Percentiles rank a stretch among this genome's conserved stretches.
Conservation (phyloP, 2,888 invertebrate species). For the Ptychoptera albimana region DNA sequence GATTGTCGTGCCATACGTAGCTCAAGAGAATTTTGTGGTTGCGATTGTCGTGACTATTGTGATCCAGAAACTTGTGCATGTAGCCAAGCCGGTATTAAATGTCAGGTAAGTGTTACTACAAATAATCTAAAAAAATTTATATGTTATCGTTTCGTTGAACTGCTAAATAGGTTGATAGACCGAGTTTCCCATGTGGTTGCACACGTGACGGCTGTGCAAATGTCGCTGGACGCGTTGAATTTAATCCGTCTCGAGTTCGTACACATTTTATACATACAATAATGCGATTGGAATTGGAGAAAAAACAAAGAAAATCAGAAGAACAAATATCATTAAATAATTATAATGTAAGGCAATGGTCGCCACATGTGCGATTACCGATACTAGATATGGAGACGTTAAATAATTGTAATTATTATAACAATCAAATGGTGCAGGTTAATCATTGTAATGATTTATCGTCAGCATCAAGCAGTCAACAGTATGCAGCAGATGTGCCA, state of each 20-base stretch:
- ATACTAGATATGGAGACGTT: no score
- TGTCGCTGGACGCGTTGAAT: slow-evolving; percentile 83
- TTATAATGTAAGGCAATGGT: not conserved
- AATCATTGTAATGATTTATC: no score
- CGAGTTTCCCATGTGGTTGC: slow-evolving; percentile 94
- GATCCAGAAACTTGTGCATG: slow-evolving; percentile 93
- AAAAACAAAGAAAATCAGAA: slow-evolving; percentile 45
- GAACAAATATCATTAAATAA: slow-evolving; percentile 1
- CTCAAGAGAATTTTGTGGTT: slow-evolving; percentile 86
- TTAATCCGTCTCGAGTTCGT: slow-evolving; percentile 86
- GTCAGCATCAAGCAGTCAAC: no score
- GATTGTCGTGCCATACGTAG: slow-evolving; percentile 85
- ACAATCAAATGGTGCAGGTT: no score
- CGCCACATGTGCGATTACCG: not conserved
- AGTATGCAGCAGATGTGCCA: no score
- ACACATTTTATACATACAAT: slow-evolving; percentile 95
- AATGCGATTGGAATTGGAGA: slow-evolving; percentile 81
- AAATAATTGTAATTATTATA: no score
- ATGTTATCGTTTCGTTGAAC: not conserved
- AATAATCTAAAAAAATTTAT: not conserved
- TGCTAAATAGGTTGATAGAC: slow-evolving; percentile 60
- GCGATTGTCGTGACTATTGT: slow-evolving; percentile 82
- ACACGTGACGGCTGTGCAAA: slow-evolving; percentile 89
- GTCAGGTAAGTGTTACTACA: slow-evolving; percentile 43
- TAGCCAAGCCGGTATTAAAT: slow-evolving; percentile 88